Evolutionary conservation across 2,113 vertebrate genomes (phyloP), one percentile per base, ranked within the genome.

Genomic region (Zapus hudsonius): DNA sequence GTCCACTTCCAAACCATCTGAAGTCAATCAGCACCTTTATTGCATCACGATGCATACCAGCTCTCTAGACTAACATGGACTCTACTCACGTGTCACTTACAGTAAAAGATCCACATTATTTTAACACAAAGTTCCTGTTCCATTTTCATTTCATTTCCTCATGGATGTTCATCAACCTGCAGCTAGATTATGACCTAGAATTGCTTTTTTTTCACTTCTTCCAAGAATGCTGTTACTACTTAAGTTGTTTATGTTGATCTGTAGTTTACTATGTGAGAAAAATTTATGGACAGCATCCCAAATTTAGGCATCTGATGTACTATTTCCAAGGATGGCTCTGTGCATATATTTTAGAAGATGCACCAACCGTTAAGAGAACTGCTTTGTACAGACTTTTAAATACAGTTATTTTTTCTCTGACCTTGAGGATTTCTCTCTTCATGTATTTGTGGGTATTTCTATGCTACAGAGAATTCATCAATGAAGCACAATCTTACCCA

Each of bases 381-480:
- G 84, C n/a, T 84, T 33, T 27, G 7, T 0, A 61, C 19, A 87
- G 7, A n/a, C 67, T 74, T 92, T 90, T 81, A 36, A 80, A 31
- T 70, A 1, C 42, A 87, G n/a, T 74, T 66, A 42, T 36, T 87
- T 91, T 78, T 81, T 88, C 27, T 89, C 66, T 36, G 85, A 74
- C 40, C 67, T 95, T 75, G 55, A 92, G 38, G 7, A 69, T 79
- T 89, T n/a, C 81, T 29, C 64, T 92, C 79, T 90, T 90, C 64
- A 78, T 63, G 31, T 86, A 79, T 75, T 33, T 63, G 47, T 67
- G 38, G 66, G 15, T 74, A 94, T 82, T 89, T 88, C 47, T 40
- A 33, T 81, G 27, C 27, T n/a, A 59, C 29, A 63, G 74, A 61
- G 63, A 2, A 47, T 29, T 29, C 55, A 59, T 40, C 25, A 42